Percentiles rank a stretch among this genome's conserved stretches.
Evolutionary conservation across 2,797 vertebrate species (phyloP).

Genomic region (Argya squamiceps): DNA sequence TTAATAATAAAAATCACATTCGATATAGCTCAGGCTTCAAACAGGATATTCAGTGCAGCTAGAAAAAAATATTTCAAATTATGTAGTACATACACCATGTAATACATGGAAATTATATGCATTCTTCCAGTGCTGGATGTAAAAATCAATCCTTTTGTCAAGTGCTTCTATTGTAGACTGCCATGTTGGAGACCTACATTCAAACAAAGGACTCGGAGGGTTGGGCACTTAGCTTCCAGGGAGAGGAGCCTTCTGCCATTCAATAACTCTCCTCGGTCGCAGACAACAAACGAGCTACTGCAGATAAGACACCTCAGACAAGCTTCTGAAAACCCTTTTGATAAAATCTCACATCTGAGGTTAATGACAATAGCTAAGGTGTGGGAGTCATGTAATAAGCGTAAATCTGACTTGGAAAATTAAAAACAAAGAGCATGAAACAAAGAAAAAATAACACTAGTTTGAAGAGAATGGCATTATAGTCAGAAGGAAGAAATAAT

Average conservation of each 20-base stretch:
- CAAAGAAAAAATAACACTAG: conserved; percentile 53
- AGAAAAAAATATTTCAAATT: conserved; percentile 32
- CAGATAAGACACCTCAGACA: not conserved
- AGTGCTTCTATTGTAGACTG: conserved; percentile 54
- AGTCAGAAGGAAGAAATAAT: conserved; percentile 69
- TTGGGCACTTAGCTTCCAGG: conserved; percentile 53
- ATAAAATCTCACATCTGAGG: conserved; percentile 40
- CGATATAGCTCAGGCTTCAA: conserved; percentile 10
- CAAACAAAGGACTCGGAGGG: conserved; percentile 36
- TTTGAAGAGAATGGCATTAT: conserved; percentile 65
- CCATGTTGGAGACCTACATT: conserved; percentile 62
- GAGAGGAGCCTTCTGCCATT: conserved; percentile 21
- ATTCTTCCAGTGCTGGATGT: conserved; percentile 44
- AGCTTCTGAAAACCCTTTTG: conserved; percentile 45
- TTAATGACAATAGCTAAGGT: conserved; percentile 62
- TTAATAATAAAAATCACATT: not conserved
- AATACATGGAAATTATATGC: conserved; percentile 68
- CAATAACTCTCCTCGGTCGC: not conserved
- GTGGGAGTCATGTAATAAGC: conserved; percentile 60
- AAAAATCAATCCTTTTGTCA: conserved; percentile 65
- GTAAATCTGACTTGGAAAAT: conserved; percentile 67
- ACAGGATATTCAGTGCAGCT: not conserved
- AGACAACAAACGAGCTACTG: not conserved
- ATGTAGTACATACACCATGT: conserved; percentile 1
- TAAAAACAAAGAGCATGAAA: conserved; percentile 69